Percentiles rank a stretch among this genome's conserved stretches.
These are phyloP conservation scores for Heliconius hewitsoni DNA, from an alignment of 1,140 invertebrate genomes.

Conservation along the genomic window DNA sequence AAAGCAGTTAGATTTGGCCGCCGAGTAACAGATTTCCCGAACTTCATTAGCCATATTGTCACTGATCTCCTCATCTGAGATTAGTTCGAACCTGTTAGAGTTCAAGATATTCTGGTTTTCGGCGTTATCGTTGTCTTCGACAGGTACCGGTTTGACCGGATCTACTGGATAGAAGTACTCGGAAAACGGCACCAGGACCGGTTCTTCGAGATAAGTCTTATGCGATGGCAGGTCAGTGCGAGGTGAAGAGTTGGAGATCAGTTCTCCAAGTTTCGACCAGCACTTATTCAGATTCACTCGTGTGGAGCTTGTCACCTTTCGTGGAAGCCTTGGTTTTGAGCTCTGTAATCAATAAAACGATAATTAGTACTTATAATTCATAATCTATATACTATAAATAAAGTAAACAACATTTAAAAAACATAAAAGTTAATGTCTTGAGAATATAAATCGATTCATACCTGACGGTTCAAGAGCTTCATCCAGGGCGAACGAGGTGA, in stretches of 20 bases:
- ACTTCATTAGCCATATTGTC: constrained; percentile 82
- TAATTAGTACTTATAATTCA: background rate
- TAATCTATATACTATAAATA: background rate
- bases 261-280: constrained; percentile 82
- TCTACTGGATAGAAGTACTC: constrained; percentile 70
- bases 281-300: constrained; percentile 83
- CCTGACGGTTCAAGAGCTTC: constrained; percentile 76
- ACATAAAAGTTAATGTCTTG: background rate
- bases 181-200: constrained; percentile 65
- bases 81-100: constrained; percentile 66
- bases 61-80: constrained; percentile 74
- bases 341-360: constrained; percentile 71
- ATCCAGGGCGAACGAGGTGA: constrained; percentile 76
- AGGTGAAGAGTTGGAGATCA: constrained; percentile 73
- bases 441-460: constrained; percentile 41
- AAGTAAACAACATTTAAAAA: background rate
- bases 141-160: constrained; percentile 67
- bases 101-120: constrained; percentile 70
- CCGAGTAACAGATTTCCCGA: constrained; percentile 76
- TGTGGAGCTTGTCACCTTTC: constrained; percentile 77
- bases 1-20: constrained; percentile 59
- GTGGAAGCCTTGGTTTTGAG: constrained; percentile 78
- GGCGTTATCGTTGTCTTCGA: constrained; percentile 69
- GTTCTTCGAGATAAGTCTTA: constrained; percentile 69
- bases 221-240: constrained; percentile 73